These are phyloP conservation scores for Siniperca undulata DNA, from an alignment of 2,797 vertebrate genomes.

Conservation along the genomic window DNA sequence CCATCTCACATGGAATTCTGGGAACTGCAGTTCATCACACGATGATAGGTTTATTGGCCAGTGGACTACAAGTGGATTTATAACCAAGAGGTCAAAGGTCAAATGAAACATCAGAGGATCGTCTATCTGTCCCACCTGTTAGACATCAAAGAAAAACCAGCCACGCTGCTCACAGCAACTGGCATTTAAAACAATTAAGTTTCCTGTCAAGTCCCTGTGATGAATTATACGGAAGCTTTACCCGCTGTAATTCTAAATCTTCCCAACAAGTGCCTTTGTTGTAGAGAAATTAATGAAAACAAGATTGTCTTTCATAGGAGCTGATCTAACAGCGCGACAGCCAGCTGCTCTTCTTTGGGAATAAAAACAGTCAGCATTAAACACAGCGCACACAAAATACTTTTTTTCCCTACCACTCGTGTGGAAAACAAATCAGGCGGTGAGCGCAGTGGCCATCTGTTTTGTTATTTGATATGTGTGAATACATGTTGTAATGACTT, in stretches of 20 bases:
- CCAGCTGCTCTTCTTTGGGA: constrained; percentile 99
- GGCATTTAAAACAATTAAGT: constrained; percentile 99
- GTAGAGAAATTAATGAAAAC: constrained; percentile 99
- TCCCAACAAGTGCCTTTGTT: constrained; percentile 99
- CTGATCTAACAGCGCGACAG: constrained; percentile 99
- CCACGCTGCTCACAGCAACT: constrained; percentile 86
- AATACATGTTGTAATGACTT: constrained; percentile 99
- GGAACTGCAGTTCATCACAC: constrained; percentile 77
- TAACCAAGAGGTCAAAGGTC: constrained; percentile 74
- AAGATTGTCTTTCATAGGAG: constrained; percentile 99
- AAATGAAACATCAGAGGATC: constrained; percentile 79
- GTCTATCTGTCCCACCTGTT: constrained; percentile 84
- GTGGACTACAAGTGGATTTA: constrained; percentile 78
- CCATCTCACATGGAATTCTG: constrained; percentile 73
- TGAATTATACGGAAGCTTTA: constrained; percentile 99
- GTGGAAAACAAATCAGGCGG: constrained; percentile 98
- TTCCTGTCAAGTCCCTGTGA: constrained; percentile 97
- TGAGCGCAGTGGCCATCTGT: constrained; percentile 99
- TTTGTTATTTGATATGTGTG: constrained; percentile 99
- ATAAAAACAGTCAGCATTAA: constrained; percentile 99
- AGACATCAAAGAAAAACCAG: constrained; percentile 82
- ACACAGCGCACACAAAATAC: constrained; percentile 99
- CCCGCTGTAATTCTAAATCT: constrained; percentile 99
- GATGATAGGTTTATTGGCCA: constrained; percentile 78
- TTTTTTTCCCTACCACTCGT: constrained; percentile 91